These are phyloP conservation scores for Chaetorhynchus papuensis DNA, from an alignment of 2,113 vertebrate genomes.

Conservation along the genomic window DNA sequence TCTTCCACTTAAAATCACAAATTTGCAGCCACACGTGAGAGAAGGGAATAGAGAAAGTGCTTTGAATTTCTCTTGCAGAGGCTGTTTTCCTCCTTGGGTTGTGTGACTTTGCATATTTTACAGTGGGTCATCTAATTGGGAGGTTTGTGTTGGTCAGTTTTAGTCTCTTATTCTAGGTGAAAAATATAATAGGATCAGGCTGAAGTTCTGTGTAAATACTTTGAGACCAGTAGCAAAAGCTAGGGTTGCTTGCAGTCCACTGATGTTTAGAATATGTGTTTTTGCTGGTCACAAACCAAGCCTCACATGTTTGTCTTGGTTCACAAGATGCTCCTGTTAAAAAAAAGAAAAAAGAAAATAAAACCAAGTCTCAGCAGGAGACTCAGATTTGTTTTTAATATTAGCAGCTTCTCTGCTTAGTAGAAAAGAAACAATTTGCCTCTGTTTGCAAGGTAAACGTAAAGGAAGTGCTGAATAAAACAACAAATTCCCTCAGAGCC, in stretches of 20 bases:
- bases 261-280: conserved; percentile 33
- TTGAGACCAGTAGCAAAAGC: conserved; percentile 27
- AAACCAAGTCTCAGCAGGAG: conserved; percentile 24
- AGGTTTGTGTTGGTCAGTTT: background rate
- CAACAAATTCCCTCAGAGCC: background rate
- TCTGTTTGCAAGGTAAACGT: conserved; percentile 49
- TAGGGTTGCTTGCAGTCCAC: background rate
- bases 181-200: background rate
- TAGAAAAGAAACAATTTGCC: conserved; percentile 22
- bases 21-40: background rate
- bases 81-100: background rate
- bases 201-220: background rate
- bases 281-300: conserved; percentile 39
- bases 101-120: background rate
- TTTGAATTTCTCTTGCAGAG: background rate
- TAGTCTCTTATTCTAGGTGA: background rate
- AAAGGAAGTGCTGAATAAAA: conserved; percentile 11
- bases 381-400: conserved; percentile 45
- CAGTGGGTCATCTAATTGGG: background rate
- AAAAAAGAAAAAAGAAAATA: background rate
- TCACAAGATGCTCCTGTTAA: conserved; percentile 18
- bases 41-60: background rate
- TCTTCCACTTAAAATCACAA: background rate
- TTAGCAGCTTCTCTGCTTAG: conserved; percentile 16
- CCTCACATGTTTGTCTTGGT: conserved; percentile 52